A percentile compares a stretch with the other conserved stretches of the same genome.
These are phyloP conservation scores for Rhamnusium bicolor DNA, from an alignment of 2,888 invertebrate genomes.

Conservation along the genomic window DNA sequence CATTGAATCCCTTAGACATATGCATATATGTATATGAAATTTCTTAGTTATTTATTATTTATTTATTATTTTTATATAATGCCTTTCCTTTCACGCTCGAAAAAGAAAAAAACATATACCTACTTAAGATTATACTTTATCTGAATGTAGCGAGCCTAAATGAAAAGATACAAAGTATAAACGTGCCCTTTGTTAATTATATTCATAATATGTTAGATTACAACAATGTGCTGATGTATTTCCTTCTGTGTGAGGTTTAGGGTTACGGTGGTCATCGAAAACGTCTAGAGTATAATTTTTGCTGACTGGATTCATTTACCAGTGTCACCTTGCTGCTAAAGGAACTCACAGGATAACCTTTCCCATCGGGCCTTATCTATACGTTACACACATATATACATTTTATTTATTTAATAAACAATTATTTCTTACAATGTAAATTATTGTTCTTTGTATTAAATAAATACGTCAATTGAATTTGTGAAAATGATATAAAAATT, in stretches of 20 bases:
- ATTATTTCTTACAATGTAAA: neutral
- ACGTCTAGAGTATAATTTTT: conserved; percentile 48
- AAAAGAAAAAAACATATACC: no score
- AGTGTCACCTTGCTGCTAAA: conserved; percentile 46
- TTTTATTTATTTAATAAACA: neutral
- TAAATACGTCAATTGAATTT: no score
- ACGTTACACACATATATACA: neutral
- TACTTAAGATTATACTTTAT: neutral
- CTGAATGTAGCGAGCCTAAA: neutral
- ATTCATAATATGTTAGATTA: conserved; percentile 52
- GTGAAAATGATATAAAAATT: no score
- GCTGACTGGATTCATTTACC: conserved; percentile 55
- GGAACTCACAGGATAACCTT: conserved; percentile 44
- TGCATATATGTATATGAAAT: no score
- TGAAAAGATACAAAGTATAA: conserved; percentile 48
- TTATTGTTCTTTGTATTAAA: neutral
- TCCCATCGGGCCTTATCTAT: conserved; percentile 33
- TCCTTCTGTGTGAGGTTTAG: conserved; percentile 60
- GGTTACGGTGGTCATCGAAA: conserved; percentile 56
- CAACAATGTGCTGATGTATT: conserved; percentile 67
- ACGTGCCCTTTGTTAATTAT: conserved; percentile 59
- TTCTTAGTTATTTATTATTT: no score
- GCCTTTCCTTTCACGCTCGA: no score
- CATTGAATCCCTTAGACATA: no score
- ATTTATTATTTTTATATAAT: no score